Conservation (phyloP, 2,888 invertebrate species). For the Cantharis nigra region DNA sequence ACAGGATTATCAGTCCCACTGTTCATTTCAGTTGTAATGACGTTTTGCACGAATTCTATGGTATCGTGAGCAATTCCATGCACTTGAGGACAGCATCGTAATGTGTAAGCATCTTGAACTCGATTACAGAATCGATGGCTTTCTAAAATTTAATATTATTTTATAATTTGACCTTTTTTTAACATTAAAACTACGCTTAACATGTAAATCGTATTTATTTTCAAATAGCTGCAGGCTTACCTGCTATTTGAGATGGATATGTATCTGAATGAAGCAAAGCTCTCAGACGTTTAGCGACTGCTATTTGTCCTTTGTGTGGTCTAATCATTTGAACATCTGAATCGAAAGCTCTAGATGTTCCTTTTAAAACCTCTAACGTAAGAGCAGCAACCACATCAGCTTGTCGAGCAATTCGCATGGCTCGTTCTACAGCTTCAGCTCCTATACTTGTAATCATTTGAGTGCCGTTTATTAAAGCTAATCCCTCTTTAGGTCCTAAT, state of each 20-base stretch:
- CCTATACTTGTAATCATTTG: conserved; percentile 69
- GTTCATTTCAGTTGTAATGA: conserved; percentile 68
- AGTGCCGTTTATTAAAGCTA: conserved; percentile 70
- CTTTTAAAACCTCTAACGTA: conserved; percentile 68
- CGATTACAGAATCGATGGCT: conserved; percentile 67
- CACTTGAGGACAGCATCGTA: conserved; percentile 68
- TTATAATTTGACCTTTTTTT: background rate
- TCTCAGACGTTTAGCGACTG: conserved; percentile 63
- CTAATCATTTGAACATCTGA: conserved; percentile 65
- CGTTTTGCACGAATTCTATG: conserved; percentile 63
- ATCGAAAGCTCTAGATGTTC: conserved; percentile 67
- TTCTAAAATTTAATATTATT: conserved; percentile 51
- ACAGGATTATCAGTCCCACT: conserved; percentile 71
- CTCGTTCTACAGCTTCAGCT: conserved; percentile 65
- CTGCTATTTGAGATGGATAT: conserved; percentile 67
- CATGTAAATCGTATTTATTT: background rate
- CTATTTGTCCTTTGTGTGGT: conserved; percentile 66
- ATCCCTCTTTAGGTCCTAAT: conserved; percentile 66
- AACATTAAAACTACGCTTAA: background rate
- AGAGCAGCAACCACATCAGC: conserved; percentile 69
- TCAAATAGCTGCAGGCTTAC: conserved; percentile 44
- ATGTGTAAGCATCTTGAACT: conserved; percentile 71
- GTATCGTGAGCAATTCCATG: conserved; percentile 71
- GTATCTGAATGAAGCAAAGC: conserved; percentile 65
- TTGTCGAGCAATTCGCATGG: conserved; percentile 62